Evolutionary conservation across 2,113 vertebrate genomes (phyloP).

Genomic region (Thryonomys swinderianus): DNA sequence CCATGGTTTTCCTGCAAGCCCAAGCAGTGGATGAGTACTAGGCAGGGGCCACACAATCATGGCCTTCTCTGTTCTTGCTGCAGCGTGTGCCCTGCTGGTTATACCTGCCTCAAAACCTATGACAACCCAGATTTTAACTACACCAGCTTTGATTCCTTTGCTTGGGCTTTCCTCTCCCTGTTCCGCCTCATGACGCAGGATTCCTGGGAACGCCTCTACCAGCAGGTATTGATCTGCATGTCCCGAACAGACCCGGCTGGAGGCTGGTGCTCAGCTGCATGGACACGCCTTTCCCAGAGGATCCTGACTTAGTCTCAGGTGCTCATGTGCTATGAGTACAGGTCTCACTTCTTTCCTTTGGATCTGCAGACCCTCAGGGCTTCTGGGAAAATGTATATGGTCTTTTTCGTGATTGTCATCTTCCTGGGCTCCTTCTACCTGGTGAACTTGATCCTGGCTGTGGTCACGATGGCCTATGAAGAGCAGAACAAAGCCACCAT

Average conservation of each 20-base stretch:
- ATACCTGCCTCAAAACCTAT: slow-evolving; percentile 88
- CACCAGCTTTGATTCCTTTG: slow-evolving; percentile 97
- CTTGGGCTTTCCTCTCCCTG: slow-evolving; percentile 96
- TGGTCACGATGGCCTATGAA: slow-evolving; percentile 98
- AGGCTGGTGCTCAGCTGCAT: background rate
- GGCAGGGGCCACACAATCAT: background rate
- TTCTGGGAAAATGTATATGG: slow-evolving; percentile 96
- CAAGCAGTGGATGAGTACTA: background rate
- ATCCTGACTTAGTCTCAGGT: background rate
- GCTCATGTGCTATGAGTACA: background rate
- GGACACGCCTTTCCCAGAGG: background rate
- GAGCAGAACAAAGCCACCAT: slow-evolving; percentile 98
- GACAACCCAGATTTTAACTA: slow-evolving; percentile 94
- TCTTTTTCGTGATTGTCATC: slow-evolving; percentile 98
- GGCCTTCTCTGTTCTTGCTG: slow-evolving; percentile 67
- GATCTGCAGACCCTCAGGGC: slow-evolving; percentile 93
- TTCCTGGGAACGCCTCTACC: slow-evolving; percentile 97
- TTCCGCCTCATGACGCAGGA: slow-evolving; percentile 98
- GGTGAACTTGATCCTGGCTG: slow-evolving; percentile 98
- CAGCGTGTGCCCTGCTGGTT: slow-evolving; percentile 91
- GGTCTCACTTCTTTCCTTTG: slow-evolving; percentile 46
- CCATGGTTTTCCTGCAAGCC: background rate
- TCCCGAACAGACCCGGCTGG: background rate
- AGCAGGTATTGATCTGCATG: slow-evolving; percentile 89
- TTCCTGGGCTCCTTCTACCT: slow-evolving; percentile 99